Conservation (phyloP, 2,797 vertebrate genomes). For the Coccyzus lansbergi region DNA sequence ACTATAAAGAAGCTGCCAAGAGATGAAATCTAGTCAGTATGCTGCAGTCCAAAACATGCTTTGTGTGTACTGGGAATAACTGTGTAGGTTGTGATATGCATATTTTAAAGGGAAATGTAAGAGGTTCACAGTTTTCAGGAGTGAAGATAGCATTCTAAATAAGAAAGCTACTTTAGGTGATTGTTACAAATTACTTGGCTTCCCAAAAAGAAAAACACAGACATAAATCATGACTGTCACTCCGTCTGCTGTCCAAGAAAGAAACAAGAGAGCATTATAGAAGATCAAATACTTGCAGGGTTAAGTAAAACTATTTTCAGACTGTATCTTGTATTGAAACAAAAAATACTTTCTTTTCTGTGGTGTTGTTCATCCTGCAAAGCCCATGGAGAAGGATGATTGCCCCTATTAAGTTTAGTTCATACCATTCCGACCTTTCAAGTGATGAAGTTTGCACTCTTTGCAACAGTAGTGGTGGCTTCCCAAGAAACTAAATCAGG, state of each 20-base stretch:
- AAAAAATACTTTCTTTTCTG: not conserved
- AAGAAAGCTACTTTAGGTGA: conserved; percentile 39
- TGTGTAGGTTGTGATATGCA: conserved; percentile 51
- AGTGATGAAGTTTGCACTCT: not conserved
- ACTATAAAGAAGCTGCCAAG: conserved; percentile 78
- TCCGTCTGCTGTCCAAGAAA: not conserved
- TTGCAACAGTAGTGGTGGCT: not conserved
- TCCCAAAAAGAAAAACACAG: not conserved
- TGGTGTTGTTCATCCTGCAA: not conserved
- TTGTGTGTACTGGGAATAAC: conserved; percentile 58
- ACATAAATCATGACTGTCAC: not conserved
- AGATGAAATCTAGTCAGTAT: conserved; percentile 77
- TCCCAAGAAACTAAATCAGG: not conserved
- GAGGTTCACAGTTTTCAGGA: conserved; percentile 5
- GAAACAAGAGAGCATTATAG: not conserved
- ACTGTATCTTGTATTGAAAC: not conserved
- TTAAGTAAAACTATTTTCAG: not conserved
- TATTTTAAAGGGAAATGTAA: conserved; percentile 43
- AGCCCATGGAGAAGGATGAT: not conserved
- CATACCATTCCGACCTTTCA: not conserved
- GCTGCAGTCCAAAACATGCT: conserved; percentile 67
- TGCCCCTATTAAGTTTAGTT: not conserved
- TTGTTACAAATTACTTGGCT: conserved; percentile 15
- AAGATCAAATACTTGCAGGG: not conserved
- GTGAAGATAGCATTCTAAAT: not conserved